Base-by-base conservation (phyloP, 2,113 vertebrate genomes). In the Gopherus evgoodei region DNA sequence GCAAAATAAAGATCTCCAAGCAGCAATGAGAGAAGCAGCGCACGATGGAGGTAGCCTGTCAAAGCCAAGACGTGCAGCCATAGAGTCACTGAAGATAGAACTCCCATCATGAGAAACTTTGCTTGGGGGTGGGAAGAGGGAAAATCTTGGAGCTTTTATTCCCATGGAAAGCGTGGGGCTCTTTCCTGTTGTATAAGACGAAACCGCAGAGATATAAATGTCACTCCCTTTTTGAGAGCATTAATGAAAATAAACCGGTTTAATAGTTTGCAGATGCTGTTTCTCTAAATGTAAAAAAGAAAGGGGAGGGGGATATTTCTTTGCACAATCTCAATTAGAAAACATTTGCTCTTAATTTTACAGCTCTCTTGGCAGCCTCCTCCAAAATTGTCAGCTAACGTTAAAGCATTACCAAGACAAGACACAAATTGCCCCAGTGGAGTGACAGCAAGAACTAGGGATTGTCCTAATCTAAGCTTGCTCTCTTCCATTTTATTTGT, bases 251-350 rank as follows among this genome's bases (percentile, higher is more conserved):
- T 97, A 98, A 97, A 97, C 97, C 50, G 5, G 87, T 96, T 75
- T 98, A 98, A 98, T 98, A 89, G 94, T 96, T 98, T 94, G 91
- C 98, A 98, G 97, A 97, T 98, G 98, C 94, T 8, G 6, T 94
- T 94, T 95, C 95, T 42, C 76, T 94, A 97, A 96, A 93, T 91
- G 95, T 90, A 90, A 96, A 96, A 90, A 97, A 96, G 93, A 96
- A 96, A 90, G 96, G 96, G 96, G 96, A 95, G 96, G 81, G 50
- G 13, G 50, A 14, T 90, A 76, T 95, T 96, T 95, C 97, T 96
- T 96, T 94, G 96, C 72, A 95, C 76, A 80, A 91, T 92, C 96
- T 90, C 91, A 59, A 94, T 94, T 95, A 92, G 96, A 97, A 87
- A 97, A 95, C 97, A 93, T 54, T 96, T 9, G 8, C 97, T 79